Conservation (phyloP, 1,140 invertebrate genomes). For the Trypoxylus dichotomus region DNA sequence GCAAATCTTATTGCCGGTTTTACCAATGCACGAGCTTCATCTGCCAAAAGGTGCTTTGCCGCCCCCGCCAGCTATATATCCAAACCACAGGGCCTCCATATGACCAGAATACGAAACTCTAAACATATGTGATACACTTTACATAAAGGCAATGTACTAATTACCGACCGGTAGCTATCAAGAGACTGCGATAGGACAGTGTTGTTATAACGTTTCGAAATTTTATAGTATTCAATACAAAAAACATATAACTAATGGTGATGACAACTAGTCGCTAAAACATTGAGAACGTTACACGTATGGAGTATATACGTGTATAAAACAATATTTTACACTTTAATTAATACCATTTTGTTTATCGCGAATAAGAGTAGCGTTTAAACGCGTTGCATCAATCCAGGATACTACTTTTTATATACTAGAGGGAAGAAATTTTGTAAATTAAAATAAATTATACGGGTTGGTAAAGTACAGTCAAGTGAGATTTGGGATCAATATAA, state of each 20-base stretch:
- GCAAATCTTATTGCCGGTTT: conserved; percentile 69
- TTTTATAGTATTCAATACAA: background rate
- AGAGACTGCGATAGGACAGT: conserved; percentile 19
- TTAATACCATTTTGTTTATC: background rate
- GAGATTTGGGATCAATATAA: conserved; percentile 29
- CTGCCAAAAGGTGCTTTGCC: conserved; percentile 56
- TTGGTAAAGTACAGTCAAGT: conserved; percentile 26
- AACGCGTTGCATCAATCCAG: background rate
- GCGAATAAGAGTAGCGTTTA: background rate
- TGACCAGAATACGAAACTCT: conserved; percentile 49
- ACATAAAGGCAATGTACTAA: conserved; percentile 4
- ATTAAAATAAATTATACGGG: conserved; percentile 27
- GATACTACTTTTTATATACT: conserved; percentile 17
- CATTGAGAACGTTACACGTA: background rate
- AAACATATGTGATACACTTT: conserved; percentile 15
- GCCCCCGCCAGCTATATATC: conserved; percentile 58
- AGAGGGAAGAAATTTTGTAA: background rate
- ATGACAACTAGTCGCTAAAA: background rate
- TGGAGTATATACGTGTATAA: background rate
- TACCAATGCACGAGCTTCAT: conserved; percentile 61
- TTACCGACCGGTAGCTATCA: background rate
- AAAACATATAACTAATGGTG: background rate
- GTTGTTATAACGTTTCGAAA: conserved; percentile 17
- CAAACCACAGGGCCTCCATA: conserved; percentile 62
- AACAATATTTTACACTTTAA: background rate